phyloP scores from a whole-genome alignment of 2,888 invertebrate genomes.

The Pristionchus fissidentatus region DNA sequence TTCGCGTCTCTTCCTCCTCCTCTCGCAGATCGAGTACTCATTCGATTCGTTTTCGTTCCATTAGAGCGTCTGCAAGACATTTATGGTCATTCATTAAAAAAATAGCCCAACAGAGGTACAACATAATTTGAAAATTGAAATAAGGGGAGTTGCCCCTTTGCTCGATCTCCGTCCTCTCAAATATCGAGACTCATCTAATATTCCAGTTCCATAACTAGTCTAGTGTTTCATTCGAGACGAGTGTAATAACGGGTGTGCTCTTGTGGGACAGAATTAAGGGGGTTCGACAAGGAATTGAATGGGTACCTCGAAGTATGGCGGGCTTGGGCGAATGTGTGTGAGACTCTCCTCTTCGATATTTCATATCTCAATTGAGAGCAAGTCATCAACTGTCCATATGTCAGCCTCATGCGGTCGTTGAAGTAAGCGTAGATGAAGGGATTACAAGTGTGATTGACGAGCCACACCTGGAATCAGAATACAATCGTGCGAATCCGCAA shows the following conservation, averaged over 20 bases:
- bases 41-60: conserved; percentile 62
- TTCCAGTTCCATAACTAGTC: too few relatives aligned
- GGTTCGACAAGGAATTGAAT: neutral
- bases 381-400: conserved; percentile 68
- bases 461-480: conserved; percentile 62
- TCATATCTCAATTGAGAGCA: conserved; percentile 66
- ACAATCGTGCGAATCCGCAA: neutral
- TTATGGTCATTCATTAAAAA: neutral
- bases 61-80: conserved; percentile 65
- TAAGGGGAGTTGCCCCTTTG: neutral
- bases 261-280: too few relatives aligned
- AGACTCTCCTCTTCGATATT: conserved; percentile 61
- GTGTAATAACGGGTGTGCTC: too few relatives aligned
- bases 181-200: too few relatives aligned
- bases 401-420: conserved; percentile 72
- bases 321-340: conserved; percentile 59
- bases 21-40: conserved; percentile 61
- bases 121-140: too few relatives aligned
- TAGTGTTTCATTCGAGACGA: neutral
- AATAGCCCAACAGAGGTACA: too few relatives aligned
- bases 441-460: conserved; percentile 71
- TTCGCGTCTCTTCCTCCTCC: conserved; percentile 51
- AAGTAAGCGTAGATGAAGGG: conserved; percentile 74
- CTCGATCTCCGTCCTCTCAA: too few relatives aligned
- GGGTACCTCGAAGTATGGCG: conserved; percentile 54